A percentile compares a stretch with the other conserved stretches of the same genome.
Conservation (phyloP, 2,888 invertebrate species). For the Tiliacea citrago region DNA sequence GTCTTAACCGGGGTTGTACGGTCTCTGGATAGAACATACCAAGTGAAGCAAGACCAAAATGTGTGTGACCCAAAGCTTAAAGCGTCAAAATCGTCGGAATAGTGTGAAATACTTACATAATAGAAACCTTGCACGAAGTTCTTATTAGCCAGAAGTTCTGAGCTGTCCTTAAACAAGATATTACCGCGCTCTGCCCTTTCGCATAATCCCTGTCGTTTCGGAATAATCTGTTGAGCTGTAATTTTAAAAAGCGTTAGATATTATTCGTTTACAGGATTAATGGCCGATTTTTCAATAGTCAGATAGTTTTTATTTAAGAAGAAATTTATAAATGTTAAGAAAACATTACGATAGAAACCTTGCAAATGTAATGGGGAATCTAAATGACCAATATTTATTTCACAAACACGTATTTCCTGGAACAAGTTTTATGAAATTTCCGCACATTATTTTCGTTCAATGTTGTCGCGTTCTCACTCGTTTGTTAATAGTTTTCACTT, state of each 20-base stretch:
- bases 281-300: not conserved
- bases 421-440: no score
- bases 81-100: not conserved
- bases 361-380: no score
- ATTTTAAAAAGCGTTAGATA: conserved; percentile 4
- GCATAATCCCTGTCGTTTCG: conserved; percentile 70
- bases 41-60: not conserved
- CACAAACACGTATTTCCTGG: no score
- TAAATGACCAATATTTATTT: no score
- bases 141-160: conserved; percentile 74
- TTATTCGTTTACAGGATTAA: not conserved
- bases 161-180: conserved; percentile 76
- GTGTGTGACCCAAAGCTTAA: not conserved
- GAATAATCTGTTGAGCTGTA: conserved; percentile 50
- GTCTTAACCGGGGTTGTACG: no score
- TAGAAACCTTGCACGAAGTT: conserved; percentile 80
- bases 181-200: conserved; percentile 64
- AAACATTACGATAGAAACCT: no score
- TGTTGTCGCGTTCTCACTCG: no score
- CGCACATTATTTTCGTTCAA: no score
- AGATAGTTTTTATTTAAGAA: no score
- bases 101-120: conserved; percentile 69
- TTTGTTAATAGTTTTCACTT: no score
- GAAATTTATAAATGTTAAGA: no score
- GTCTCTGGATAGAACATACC: not conserved